phyloP scores from a whole-genome alignment of 2,888 invertebrate species.

The Hypomecis punctinalis region DNA sequence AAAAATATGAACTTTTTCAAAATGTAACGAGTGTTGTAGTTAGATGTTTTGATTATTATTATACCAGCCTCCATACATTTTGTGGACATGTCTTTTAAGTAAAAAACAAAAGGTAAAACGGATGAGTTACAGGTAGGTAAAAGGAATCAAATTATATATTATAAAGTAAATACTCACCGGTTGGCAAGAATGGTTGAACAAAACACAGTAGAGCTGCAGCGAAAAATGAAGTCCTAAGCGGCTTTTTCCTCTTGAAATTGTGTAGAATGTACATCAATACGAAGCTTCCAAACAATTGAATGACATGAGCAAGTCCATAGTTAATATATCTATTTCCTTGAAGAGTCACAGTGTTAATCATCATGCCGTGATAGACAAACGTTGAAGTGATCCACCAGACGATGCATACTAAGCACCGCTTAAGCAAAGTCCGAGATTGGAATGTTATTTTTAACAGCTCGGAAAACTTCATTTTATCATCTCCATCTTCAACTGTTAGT shows the following conservation, averaged over 20 bases:
- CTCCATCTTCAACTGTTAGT: conserved; percentile 47
- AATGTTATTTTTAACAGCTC: conserved; percentile 65
- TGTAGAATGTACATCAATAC: conserved; percentile 83
- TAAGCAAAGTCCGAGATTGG: conserved; percentile 59
- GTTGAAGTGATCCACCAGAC: conserved; percentile 87
- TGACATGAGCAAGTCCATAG: conserved; percentile 85
- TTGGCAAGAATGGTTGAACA: conserved; percentile 85
- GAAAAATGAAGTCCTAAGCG: conserved; percentile 82
- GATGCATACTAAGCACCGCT: conserved; percentile 69
- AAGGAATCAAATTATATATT: too few species aligned
- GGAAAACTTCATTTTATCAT: conserved; percentile 52
- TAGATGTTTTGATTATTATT: too few species aligned
- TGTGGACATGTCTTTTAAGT: too few species aligned
- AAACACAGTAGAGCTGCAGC: conserved; percentile 85
- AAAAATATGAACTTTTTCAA: too few species aligned
- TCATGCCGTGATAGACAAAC: conserved; percentile 91
- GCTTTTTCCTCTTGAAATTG: conserved; percentile 81
- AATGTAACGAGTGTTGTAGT: too few species aligned
- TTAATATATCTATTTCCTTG: conserved; percentile 91
- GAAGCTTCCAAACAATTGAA: conserved; percentile 85
- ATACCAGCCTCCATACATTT: too few species aligned
- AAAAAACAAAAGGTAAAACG: too few species aligned
- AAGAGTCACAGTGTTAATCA: conserved; percentile 89
- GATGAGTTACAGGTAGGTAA: too few species aligned
- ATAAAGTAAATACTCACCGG: conserved; percentile 80